Conservation (phyloP, 2,797 vertebrate genomes). For the Dipus sagitta region DNA sequence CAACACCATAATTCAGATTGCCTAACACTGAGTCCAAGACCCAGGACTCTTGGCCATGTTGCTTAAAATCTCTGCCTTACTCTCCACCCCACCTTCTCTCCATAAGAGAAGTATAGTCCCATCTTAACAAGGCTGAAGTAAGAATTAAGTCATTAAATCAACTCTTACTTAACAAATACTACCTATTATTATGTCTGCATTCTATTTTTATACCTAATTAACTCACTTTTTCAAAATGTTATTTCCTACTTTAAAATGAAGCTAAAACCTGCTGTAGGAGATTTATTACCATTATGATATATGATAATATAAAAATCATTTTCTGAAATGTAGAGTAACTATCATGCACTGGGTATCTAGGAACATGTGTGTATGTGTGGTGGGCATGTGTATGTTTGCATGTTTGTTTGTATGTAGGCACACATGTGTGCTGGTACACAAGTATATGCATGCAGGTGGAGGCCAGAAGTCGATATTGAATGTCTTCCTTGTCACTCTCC, state of each 20-base stretch:
- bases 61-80: slow-evolving; percentile 5
- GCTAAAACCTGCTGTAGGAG: slow-evolving; percentile 2
- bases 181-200: background rate
- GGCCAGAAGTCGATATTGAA: too few species aligned
- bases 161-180: slow-evolving; percentile 22
- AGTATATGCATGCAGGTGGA: too few species aligned
- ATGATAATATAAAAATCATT: slow-evolving; percentile 16
- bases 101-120: background rate
- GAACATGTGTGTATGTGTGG: too few species aligned
- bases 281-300: slow-evolving; percentile 1
- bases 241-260: slow-evolving; percentile 58
- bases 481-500: too few species aligned
- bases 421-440: too few species aligned
- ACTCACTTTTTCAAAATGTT: slow-evolving; percentile 30
- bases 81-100: background rate
- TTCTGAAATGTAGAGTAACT: background rate
- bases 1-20: background rate
- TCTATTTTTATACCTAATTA: slow-evolving; percentile 45
- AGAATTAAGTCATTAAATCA: slow-evolving; percentile 44
- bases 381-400: too few species aligned
- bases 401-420: too few species aligned
- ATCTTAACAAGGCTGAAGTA: background rate
- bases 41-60: background rate
- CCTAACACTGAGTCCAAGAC: background rate
- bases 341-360: slow-evolving; percentile 23